phyloP scores from a whole-genome alignment of 35 echinoderm and acorn worm species.

The Stichopus chloronotus region DNA sequence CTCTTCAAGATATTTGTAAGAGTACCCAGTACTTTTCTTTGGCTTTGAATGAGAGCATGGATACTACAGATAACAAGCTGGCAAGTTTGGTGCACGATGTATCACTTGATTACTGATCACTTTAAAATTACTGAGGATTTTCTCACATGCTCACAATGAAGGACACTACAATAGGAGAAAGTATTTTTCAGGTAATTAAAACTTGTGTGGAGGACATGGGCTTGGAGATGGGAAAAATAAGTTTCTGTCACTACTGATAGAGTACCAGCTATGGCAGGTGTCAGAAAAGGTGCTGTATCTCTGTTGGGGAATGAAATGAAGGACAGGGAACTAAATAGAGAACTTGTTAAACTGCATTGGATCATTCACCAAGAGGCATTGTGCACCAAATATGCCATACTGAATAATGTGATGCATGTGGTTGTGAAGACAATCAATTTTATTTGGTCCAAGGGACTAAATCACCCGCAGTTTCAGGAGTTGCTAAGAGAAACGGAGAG shows the following conservation, averaged over 20 bases:
- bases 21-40: too few species aligned
- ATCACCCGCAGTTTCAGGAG: conserved; percentile 12
- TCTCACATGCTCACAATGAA: conserved; percentile 38
- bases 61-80: too few species aligned
- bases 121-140: conserved; percentile 34
- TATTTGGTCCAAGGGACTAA: conserved; percentile 12
- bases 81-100: conserved; percentile 27
- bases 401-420: not conserved
- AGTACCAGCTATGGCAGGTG: not conserved
- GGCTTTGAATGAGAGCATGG: too few species aligned
- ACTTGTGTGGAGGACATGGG: conserved; percentile 16
- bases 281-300: conserved; percentile 11
- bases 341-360: conserved; percentile 23
- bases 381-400: conserved; percentile 2
- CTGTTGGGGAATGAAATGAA: conserved; percentile 26
- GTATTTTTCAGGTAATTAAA: conserved; percentile 35
- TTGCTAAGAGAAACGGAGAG: not conserved
- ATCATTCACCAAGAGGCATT: conserved; percentile 14
- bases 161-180: conserved; percentile 37
- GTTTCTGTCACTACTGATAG: conserved; percentile 28
- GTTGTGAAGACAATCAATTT: conserved; percentile 15
- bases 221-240: conserved; percentile 23
- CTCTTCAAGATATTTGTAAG: too few species aligned
- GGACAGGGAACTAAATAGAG: conserved; percentile 10
- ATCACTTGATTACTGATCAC: conserved; percentile 48